A percentile compares a stretch with the other conserved stretches of the same genome.
Conservation (phyloP, 2,888 invertebrate genomes). For the Eupithecia insigniata region DNA sequence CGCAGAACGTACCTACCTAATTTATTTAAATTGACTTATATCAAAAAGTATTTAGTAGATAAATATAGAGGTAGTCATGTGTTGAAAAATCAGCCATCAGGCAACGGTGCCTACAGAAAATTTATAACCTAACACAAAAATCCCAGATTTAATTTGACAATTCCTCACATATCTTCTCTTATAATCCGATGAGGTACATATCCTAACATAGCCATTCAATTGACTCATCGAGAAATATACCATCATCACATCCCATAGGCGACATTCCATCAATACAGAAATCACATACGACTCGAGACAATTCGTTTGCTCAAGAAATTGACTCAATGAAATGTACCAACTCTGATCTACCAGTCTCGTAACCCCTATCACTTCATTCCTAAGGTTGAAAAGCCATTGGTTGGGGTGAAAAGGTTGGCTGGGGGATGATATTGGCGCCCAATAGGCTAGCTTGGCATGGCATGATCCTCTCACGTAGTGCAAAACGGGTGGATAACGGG, state of each 20-base stretch:
- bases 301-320: constrained; percentile 62
- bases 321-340: constrained; percentile 56
- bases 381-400: constrained; percentile 16
- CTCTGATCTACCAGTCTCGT: constrained; percentile 10
- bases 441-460: constrained; percentile 51
- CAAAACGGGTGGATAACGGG: constrained; percentile 53
- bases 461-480: constrained; percentile 53
- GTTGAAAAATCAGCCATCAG: no score
- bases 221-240: constrained; percentile 16
- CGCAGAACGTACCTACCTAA: no score
- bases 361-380: neutral
- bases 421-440: constrained; percentile 50
- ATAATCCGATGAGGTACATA: neutral
- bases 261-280: constrained; percentile 50
- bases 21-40: no score
- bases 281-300: constrained; percentile 50
- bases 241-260: constrained; percentile 36
- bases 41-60: no score
- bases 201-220: neutral
- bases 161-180: neutral
- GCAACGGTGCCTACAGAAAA: no score
- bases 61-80: no score
- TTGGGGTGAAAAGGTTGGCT: constrained; percentile 8
- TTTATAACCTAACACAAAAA: no score
- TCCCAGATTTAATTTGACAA: neutral